Evolutionary conservation across 2,888 invertebrate genomes (phyloP), one percentile per base, ranked within the genome.

Genomic region (Acronicta psi): DNA sequence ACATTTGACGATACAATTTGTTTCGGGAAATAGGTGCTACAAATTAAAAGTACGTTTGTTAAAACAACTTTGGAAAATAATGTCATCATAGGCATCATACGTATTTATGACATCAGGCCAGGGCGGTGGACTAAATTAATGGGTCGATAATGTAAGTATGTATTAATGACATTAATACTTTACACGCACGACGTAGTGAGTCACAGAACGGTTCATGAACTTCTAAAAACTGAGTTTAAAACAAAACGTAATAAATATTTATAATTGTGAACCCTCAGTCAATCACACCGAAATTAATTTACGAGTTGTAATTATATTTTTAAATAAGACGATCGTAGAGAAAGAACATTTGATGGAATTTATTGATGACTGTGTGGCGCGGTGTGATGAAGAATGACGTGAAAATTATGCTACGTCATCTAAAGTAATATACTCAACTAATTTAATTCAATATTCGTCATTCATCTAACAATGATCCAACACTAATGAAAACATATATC

Each of bases 361-460:
- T 50, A 31, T 51, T 63, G 70, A 63, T 55, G 64, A 55, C 55
- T 40, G 64, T 40, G 44, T 62, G 43, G 54, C 25, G 11, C 9
- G 50, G 47, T 25, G 37, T 42, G 38, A 6, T 25, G 23, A 45
- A 50, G 25, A 55, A 55, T 43, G 23, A 23, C 16, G 8, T 2
- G 5, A 23, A 41, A 25, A 44, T 29, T 25, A 16, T 69, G 65
- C 70, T 18, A 46, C 42, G 64, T 66, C 65, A 66, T 66, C 41
- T 46, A 43, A 63, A 69, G 50, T 66, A 66, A 66, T 66, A 66
- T 66, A 50, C 43, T 40, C 45, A 18, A 36, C 46, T 70, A 66
- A 66, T 66, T 55, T 40, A 66, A 66, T 66, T 63, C 41, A 11
- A 55, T 63, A 50, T 62, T 38, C 37, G 31, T 69, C 41, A 69